Conservation (phyloP, 2,113 vertebrate genomes). For the Columbina picui region DNA sequence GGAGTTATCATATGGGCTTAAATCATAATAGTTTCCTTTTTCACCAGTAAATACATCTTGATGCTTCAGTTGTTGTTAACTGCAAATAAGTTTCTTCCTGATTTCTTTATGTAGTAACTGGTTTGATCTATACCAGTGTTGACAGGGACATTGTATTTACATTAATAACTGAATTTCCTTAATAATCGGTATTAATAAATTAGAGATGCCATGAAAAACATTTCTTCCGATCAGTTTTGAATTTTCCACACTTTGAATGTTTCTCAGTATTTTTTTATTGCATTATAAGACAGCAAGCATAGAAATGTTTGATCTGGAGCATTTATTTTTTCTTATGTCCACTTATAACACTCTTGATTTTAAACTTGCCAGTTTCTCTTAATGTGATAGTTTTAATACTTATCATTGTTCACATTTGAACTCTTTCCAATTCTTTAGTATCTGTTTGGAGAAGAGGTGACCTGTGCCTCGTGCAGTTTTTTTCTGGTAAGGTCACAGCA, state of each 20-base stretch:
- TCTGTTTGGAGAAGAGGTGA: not conserved
- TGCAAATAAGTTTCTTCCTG: not conserved
- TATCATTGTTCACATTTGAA: not conserved
- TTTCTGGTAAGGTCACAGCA: not conserved
- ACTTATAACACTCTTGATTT: not conserved
- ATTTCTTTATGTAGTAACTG: not conserved
- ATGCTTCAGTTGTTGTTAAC: not conserved
- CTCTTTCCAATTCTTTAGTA: not conserved
- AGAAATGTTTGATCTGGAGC: not conserved
- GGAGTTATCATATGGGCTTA: not conserved
- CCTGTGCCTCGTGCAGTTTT: not conserved
- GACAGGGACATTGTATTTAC: not conserved
- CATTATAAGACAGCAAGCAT: not conserved
- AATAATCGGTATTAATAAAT: not conserved
- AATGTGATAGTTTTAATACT: not conserved
- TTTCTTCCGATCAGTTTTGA: not conserved
- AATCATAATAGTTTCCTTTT: not conserved
- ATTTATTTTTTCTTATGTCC: not conserved
- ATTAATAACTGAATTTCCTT: not conserved
- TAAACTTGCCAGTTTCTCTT: not conserved
- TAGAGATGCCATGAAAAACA: not conserved
- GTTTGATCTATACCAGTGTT: not conserved
- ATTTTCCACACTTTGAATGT: not conserved
- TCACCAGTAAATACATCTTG: not conserved
- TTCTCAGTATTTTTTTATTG: not conserved